Conservation (phyloP, 1,140 invertebrate species). For the Nebria ingens region DNA sequence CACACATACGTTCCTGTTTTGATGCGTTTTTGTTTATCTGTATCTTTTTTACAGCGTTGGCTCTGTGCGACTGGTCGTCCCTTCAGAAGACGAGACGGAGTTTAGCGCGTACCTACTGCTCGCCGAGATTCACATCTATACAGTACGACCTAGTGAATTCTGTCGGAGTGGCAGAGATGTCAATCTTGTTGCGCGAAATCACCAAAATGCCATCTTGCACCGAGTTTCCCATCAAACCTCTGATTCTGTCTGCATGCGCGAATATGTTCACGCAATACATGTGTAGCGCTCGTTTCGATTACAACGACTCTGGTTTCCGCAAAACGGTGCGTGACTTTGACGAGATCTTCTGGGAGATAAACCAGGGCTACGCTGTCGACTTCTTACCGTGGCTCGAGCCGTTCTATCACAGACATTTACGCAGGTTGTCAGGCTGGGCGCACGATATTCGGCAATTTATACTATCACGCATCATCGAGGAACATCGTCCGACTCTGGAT, state of each 20-base stretch:
- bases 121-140: constrained; percentile 59
- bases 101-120: constrained; percentile 63
- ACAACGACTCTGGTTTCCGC: constrained; percentile 51
- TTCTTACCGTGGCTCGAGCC: constrained; percentile 76
- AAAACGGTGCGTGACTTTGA: constrained; percentile 64
- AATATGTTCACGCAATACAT: constrained; percentile 82
- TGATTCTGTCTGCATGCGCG: constrained; percentile 57
- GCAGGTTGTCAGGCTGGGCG: constrained; percentile 56
- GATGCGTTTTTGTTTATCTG: constrained; percentile 17
- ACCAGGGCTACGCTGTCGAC: constrained; percentile 78
- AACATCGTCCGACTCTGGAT: constrained; percentile 44
- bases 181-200: constrained; percentile 45
- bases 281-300: constrained; percentile 62
- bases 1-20: background rate
- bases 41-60: constrained; percentile 58
- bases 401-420: constrained; percentile 57
- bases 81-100: constrained; percentile 68
- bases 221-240: constrained; percentile 44
- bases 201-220: constrained; percentile 31
- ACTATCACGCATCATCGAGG: constrained; percentile 55
- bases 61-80: constrained; percentile 77
- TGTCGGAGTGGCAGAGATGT: constrained; percentile 49
- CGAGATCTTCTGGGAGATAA: constrained; percentile 81
- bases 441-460: constrained; percentile 65
- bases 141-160: constrained; percentile 55